Base-by-base conservation (phyloP, 2,113 vertebrate species). In the Spea bombifrons region DNA sequence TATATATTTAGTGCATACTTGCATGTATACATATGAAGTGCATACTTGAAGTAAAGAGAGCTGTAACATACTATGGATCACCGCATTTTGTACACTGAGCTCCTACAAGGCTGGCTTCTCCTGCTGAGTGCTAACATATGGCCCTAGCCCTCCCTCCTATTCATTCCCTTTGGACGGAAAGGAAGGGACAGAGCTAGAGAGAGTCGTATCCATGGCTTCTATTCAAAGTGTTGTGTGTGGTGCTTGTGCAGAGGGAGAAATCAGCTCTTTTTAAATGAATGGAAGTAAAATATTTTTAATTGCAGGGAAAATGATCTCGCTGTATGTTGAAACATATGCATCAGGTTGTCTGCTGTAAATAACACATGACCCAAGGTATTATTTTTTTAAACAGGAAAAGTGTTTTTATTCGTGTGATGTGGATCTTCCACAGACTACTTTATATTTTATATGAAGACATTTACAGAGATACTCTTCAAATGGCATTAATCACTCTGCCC, bases 71-170 rank as follows among this genome's bases (percentile, higher is more conserved):
- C 69, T 30, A 30, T 30, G 30, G 30, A 30, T 30, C 30, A 78
- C 76, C 49, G 64, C 49, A 72, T 49, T 16, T n/a, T 6, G 44
- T 17, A 12, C 17, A 72, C 7, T 63, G 15, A 66, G 69, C 53
- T 8, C 69, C 7, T 49, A 30, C 69, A 78, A 43, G 10, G 15
- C 30, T 53, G 59, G 17, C 57, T 57, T 57, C 76, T 78, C 59
- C 44, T 53, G 43, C 59, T 53, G 61, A 78, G 76, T 78, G 76
- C 16, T 44, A 71, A 9, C 76, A 71, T 72, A 78, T 53, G 76
- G 76, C 48, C 17, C 5, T 7, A 7, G n/a, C 55, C 73, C 17
- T 73, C 30, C 16, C 17, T 53, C n/a, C 67, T 71, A 69, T 78
- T 78, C 53, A 72, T 65, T 63, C 30, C 71, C 46, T 71, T 52